These are phyloP conservation scores for Pseudocheirus occidentalis DNA, from an alignment of 2,797 vertebrate genomes.

Conservation along the genomic window DNA sequence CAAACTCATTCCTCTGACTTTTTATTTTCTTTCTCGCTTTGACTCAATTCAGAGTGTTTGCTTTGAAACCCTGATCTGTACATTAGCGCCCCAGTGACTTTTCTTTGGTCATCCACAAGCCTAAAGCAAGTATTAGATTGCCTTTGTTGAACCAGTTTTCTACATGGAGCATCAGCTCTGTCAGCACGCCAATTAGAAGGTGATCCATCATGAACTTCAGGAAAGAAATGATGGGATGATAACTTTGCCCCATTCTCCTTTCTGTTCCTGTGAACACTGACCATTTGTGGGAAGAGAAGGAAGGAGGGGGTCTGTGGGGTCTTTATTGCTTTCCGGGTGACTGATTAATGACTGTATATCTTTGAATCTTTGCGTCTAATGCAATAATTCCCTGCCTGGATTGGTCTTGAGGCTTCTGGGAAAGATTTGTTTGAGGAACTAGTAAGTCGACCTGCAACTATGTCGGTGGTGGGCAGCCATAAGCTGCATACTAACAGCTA, in stretches of 20 bases:
- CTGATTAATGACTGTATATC: constrained; percentile 34
- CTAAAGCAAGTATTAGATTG: constrained; percentile 46
- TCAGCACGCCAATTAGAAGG: constrained; percentile 20
- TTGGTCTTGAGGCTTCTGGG: constrained; percentile 47
- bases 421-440: constrained; percentile 51
- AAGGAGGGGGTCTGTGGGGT: background rate
- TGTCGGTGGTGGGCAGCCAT: background rate
- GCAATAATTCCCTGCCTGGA: constrained; percentile 55
- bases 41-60: constrained; percentile 54
- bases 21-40: constrained; percentile 65
- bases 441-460: constrained; percentile 44
- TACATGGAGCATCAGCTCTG: constrained; percentile 11
- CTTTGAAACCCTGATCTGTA: constrained; percentile 52
- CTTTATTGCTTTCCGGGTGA: background rate
- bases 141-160: constrained; percentile 56
- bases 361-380: constrained; percentile 57
- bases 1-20: constrained; percentile 56
- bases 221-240: background rate
- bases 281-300: constrained; percentile 17
- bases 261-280: background rate
- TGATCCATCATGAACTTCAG: constrained; percentile 34
- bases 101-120: constrained; percentile 38
- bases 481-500: constrained; percentile 40
- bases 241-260: background rate
- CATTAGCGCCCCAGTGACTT: constrained; percentile 35